Conservation (phyloP, 2,797 vertebrate genomes). For the Botia kubotai region DNA sequence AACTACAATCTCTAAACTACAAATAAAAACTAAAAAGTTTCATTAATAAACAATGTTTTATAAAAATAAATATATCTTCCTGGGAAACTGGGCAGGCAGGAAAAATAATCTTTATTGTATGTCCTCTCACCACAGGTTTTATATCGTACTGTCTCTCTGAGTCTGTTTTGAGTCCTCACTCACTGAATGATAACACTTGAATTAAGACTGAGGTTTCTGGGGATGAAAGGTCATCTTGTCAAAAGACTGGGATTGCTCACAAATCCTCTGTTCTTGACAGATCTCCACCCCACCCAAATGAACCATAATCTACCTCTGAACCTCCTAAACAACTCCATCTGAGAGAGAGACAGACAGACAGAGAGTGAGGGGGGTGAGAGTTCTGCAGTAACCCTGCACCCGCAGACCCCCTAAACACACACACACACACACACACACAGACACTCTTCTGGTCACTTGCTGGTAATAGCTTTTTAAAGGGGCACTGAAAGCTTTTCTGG, state of each 20-base stretch:
- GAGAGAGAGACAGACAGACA: constrained; percentile 47
- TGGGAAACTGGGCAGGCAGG: background rate
- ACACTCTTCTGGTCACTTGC: constrained; percentile 60
- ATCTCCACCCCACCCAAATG: constrained; percentile 58
- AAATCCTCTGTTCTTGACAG: constrained; percentile 70
- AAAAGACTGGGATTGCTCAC: constrained; percentile 75
- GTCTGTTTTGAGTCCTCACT: constrained; percentile 26
- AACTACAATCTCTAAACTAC: no score
- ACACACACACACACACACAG: constrained; percentile 42
- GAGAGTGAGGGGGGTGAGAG: background rate
- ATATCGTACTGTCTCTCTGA: background rate
- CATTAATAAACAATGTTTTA: background rate
- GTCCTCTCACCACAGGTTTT: background rate
- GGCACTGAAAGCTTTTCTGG: constrained; percentile 78
- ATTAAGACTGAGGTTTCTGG: constrained; percentile 65
- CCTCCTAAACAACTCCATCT: constrained; percentile 61
- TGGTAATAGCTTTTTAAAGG: constrained; percentile 79
- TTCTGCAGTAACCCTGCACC: background rate
- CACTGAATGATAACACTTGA: constrained; percentile 64
- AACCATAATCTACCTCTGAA: constrained; percentile 60
- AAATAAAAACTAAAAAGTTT: background rate
- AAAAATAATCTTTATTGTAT: background rate
- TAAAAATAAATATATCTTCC: background rate
- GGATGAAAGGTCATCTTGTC: constrained; percentile 79
- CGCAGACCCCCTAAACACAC: constrained; percentile 20